These are phyloP conservation scores for Psophia crepitans DNA, from an alignment of 2,113 vertebrate species.

Conservation along the genomic window DNA sequence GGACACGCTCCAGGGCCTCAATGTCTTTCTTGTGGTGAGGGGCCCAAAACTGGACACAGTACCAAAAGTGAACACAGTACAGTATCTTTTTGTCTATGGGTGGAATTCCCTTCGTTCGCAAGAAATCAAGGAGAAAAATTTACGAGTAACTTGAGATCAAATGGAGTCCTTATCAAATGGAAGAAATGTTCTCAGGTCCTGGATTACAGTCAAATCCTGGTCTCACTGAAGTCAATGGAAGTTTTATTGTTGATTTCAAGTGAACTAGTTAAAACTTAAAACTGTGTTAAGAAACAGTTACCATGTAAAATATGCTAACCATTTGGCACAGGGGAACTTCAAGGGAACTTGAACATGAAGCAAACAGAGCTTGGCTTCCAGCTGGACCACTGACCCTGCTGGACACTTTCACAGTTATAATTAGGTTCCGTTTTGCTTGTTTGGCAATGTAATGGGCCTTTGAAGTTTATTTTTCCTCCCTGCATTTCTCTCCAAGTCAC, in stretches of 20 bases:
- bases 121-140: neutral
- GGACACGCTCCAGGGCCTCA: too few species aligned
- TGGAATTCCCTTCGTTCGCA: neutral
- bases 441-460: neutral
- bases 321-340: neutral
- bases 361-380: neutral
- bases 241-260: neutral
- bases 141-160: neutral
- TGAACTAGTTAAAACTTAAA: neutral
- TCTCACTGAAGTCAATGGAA: neutral
- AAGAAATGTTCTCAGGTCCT: neutral
- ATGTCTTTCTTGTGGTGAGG: too few species aligned
- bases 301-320: neutral
- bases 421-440: neutral
- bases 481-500: neutral
- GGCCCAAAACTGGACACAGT: too few species aligned
- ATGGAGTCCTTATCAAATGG: neutral
- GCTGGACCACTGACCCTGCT: neutral
- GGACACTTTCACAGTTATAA: neutral
- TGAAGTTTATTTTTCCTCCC: slow-evolving; percentile 1
- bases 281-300: neutral
- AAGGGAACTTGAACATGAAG: neutral
- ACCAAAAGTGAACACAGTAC: too few species aligned
- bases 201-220: neutral
- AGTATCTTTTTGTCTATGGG: neutral